Evolutionary conservation across 2,797 vertebrate genomes (phyloP).

Genomic region (Benthosema pterotum): DNA sequence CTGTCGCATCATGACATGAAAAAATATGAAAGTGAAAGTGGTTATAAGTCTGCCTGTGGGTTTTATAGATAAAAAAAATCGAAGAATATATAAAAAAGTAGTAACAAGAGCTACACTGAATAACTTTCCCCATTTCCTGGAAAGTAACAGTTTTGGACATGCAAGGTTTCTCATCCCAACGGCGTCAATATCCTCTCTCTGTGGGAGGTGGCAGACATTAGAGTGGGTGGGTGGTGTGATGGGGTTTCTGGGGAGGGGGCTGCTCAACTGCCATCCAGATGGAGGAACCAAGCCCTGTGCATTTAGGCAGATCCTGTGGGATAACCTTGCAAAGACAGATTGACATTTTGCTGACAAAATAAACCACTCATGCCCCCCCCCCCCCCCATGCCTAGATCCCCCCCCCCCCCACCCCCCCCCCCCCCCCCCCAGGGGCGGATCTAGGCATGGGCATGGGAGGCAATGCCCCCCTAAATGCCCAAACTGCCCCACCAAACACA

Average conservation of each 20-base stretch:
- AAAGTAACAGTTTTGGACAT: no score
- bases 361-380: conserved; percentile 62
- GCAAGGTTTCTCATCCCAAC: no score
- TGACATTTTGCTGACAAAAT: conserved; percentile 80
- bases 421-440: no score
- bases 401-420: conserved; percentile 4
- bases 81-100: no score
- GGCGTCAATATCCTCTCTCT: conserved; percentile 61
- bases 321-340: conserved; percentile 77
- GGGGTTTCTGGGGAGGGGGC: conserved; percentile 52
- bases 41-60: no score
- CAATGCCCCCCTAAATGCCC: no score
- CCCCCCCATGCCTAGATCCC: not conserved
- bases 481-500: not conserved
- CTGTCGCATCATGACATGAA: no score
- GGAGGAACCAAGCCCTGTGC: conserved; percentile 69
- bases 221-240: conserved; percentile 59
- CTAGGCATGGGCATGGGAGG: no score
- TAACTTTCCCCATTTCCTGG: no score
- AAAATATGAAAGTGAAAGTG: no score
- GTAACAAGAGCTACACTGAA: no score
- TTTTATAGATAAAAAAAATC: no score
- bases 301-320: conserved; percentile 76
- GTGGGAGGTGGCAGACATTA: conserved; percentile 75
- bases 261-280: conserved; percentile 74